These are phyloP conservation scores for Brachyhypopomus gauderio DNA, from an alignment of 2,113 vertebrate genomes.

Conservation along the genomic window DNA sequence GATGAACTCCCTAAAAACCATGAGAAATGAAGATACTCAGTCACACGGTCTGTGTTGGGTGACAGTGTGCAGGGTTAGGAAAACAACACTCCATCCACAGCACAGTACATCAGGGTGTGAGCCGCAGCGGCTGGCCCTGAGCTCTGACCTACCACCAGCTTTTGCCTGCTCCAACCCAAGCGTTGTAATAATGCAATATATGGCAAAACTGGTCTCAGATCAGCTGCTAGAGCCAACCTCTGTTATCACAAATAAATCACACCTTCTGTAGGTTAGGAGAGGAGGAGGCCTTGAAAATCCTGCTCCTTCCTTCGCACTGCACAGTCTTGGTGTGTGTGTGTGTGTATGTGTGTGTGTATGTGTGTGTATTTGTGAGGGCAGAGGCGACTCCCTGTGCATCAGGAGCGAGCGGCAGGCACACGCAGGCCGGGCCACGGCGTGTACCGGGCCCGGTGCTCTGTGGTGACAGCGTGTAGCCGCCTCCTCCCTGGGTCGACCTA, in stretches of 20 bases:
- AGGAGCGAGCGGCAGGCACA: conserved; percentile 65
- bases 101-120: conserved; percentile 23
- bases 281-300: conserved; percentile 22
- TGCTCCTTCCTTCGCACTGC: conserved; percentile 35
- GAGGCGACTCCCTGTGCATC: conserved; percentile 66
- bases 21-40: conserved; percentile 51
- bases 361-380: conserved; percentile 44
- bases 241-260: conserved; percentile 36
- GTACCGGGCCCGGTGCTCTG: conserved; percentile 81
- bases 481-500: conserved; percentile 82
- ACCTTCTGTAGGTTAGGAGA: conserved; percentile 35
- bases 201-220: conserved; percentile 33
- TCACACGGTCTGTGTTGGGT: conserved; percentile 13
- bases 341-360: conserved; percentile 38
- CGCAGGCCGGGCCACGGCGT: conserved; percentile 81
- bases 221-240: conserved; percentile 38
- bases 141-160: conserved; percentile 46
- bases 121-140: conserved; percentile 10
- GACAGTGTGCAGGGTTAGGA: conserved; percentile 26
- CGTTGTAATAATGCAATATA: conserved; percentile 14
- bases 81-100: conserved; percentile 40
- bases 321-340: conserved; percentile 25
- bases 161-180: background rate
- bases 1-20: conserved; percentile 33
- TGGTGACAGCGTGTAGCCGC: conserved; percentile 75